Conservation (phyloP, 2,888 invertebrate genomes). For the Ligdia adustata region DNA sequence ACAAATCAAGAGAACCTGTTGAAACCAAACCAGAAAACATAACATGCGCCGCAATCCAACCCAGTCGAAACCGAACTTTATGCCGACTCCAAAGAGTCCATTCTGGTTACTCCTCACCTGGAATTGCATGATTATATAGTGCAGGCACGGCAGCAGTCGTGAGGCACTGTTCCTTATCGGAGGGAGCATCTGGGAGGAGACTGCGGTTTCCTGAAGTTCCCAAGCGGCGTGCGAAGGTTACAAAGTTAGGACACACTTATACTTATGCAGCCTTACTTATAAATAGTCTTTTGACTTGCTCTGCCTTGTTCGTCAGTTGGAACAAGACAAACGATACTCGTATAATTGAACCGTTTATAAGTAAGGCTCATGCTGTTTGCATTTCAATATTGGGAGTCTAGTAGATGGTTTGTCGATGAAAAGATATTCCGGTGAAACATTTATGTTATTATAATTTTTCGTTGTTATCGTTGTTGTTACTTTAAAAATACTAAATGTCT, state of each 20-base stretch:
- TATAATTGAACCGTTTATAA: no score
- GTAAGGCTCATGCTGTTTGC: no score
- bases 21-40: constrained; percentile 6
- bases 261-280: no score
- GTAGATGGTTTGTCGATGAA: not conserved
- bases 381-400: not conserved
- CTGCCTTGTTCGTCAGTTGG: no score
- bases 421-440: not conserved
- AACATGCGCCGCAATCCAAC: constrained; percentile 30
- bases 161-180: constrained; percentile 73
- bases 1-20: not conserved
- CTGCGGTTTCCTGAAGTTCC: constrained; percentile 69
- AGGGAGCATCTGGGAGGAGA: constrained; percentile 78
- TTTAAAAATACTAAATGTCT: not conserved
- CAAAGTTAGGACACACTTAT: constrained; percentile 27
- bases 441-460: not conserved
- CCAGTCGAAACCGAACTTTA: constrained; percentile 11
- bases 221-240: constrained; percentile 43
- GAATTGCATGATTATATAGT: constrained; percentile 75
- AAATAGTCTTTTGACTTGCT: no score
- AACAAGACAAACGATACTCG: no score
- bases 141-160: constrained; percentile 72
- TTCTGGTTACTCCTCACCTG: constrained; percentile 79
- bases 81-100: constrained; percentile 47
- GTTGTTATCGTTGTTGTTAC: not conserved